phyloP scores from a whole-genome alignment of 2,113 vertebrate species.

The Rhipidura dahli region DNA sequence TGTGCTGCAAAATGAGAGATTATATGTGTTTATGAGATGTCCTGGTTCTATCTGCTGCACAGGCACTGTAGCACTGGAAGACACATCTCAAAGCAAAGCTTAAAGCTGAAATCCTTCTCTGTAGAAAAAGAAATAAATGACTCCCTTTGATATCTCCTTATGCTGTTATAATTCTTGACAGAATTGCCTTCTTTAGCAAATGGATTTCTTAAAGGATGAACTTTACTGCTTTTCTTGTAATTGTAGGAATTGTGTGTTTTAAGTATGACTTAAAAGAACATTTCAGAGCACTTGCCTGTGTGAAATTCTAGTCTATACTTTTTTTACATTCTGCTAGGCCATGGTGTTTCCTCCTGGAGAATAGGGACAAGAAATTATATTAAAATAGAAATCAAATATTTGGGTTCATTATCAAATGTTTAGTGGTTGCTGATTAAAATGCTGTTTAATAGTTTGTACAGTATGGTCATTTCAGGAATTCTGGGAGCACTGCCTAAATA shows the following conservation, averaged over 20 bases:
- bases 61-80: not conserved
- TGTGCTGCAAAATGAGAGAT: not conserved
- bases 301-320: not conserved
- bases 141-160: conserved; percentile 32
- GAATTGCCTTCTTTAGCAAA: conserved; percentile 28
- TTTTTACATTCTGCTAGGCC: not conserved
- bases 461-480: not conserved
- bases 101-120: not conserved
- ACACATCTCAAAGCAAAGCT: not conserved
- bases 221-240: not conserved
- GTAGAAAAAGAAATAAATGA: not conserved
- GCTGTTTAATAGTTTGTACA: not conserved
- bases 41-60: not conserved
- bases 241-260: not conserved
- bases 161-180: conserved; percentile 35
- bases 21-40: not conserved
- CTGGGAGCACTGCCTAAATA: not conserved
- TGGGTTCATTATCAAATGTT: not conserved
- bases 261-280: not conserved
- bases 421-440: not conserved
- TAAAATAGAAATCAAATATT: not conserved
- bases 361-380: not conserved
- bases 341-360: not conserved
- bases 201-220: conserved; percentile 1
- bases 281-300: not conserved